Evolutionary conservation across 1,140 invertebrate genomes (phyloP).

Genomic region (Aphidius gifuensis): DNA sequence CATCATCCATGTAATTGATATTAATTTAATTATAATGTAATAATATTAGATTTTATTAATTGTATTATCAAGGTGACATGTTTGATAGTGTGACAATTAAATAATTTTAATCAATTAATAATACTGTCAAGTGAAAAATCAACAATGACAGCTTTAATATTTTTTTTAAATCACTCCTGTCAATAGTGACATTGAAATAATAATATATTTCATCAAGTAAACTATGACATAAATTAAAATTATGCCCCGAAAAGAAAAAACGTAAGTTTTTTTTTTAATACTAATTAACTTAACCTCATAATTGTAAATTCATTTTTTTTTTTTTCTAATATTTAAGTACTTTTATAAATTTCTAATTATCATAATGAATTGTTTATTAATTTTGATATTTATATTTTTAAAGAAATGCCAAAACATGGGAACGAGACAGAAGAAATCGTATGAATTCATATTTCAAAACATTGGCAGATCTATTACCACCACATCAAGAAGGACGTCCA

Average conservation of each 20-base stretch:
- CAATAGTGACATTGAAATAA: too few species aligned
- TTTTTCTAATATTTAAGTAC: constrained; percentile 4
- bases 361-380: constrained; percentile 1
- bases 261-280: constrained; percentile 36
- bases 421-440: constrained; percentile 55
- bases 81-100: too few species aligned
- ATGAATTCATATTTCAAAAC: constrained; percentile 55
- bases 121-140: too few species aligned
- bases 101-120: too few species aligned
- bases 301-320: constrained; percentile 17
- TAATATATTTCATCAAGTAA: constrained; percentile 13
- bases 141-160: constrained; percentile 8
- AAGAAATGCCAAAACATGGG: constrained; percentile 58
- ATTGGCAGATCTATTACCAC: constrained; percentile 52
- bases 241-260: constrained; percentile 54
- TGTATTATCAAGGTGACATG: too few species aligned
- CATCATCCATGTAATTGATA: too few species aligned
- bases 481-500: constrained; percentile 53
- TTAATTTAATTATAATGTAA: too few species aligned
- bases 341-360: constrained; percentile 1
- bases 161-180: too few species aligned
- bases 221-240: constrained; percentile 36
- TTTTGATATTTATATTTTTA: constrained; percentile 5
- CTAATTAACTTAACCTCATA: constrained; percentile 14
- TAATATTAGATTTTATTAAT: too few species aligned